phyloP scores from a whole-genome alignment of 2,888 invertebrate species.

The Leptinotarsa haldemani region DNA sequence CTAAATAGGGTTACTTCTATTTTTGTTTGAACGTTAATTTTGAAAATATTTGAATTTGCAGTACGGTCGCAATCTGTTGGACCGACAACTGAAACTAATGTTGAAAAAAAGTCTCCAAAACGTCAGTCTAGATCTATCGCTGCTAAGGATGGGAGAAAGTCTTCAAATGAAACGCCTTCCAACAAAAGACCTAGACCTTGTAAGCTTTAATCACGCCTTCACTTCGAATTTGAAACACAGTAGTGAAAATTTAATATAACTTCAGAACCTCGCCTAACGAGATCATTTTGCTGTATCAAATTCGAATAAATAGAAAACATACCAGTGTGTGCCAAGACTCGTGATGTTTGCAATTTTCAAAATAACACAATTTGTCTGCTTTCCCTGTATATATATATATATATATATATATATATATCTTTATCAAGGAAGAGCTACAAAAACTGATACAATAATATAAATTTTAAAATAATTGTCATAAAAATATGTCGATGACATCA shows the following conservation, averaged over 20 bases:
- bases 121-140: conserved; percentile 78
- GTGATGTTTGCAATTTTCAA: conserved; percentile 58
- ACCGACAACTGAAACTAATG: conserved; percentile 67
- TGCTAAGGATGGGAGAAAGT: conserved; percentile 75
- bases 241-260: background rate
- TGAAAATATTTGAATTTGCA: conserved; percentile 49
- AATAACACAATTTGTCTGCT: conserved; percentile 46
- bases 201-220: conserved; percentile 67
- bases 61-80: conserved; percentile 80
- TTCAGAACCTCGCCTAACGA: conserved; percentile 18
- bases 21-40: conserved; percentile 14
- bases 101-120: conserved; percentile 81
- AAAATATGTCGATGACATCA: too few species aligned
- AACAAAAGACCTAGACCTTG: conserved; percentile 76
- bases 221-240: conserved; percentile 38
- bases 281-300: conserved; percentile 27
- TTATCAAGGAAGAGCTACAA: too few species aligned
- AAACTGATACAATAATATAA: too few species aligned
- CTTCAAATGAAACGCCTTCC: conserved; percentile 70
- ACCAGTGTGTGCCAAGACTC: conserved; percentile 66
- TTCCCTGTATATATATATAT: conserved; percentile 24
- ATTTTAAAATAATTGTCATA: too few species aligned
- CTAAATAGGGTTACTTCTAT: conserved; percentile 24
- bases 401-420: too few species aligned
- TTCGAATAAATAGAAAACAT: conserved; percentile 30